A percentile compares a stretch with the other conserved stretches of the same genome.
These are phyloP conservation scores for Tragelaphus scriptus DNA, from an alignment of 2,113 vertebrate genomes.

Conservation along the genomic window DNA sequence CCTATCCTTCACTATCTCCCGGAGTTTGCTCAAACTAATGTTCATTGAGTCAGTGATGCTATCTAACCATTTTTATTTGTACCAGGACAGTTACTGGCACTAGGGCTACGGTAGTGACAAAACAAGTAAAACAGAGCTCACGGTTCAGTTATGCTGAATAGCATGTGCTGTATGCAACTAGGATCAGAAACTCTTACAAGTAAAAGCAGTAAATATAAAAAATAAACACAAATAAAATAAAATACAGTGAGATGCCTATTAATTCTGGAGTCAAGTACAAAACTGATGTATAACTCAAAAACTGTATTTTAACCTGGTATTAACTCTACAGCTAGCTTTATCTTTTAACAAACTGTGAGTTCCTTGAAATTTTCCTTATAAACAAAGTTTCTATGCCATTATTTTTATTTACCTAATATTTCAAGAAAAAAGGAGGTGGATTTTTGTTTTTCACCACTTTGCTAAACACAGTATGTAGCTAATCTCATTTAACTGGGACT, in stretches of 20 bases:
- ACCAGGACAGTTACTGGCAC: not conserved
- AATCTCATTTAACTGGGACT: not conserved
- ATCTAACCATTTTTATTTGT: not conserved
- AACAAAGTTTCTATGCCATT: not conserved
- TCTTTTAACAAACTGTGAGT: not conserved
- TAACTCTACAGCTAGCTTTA: not conserved
- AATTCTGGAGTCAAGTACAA: not conserved
- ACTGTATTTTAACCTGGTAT: not conserved
- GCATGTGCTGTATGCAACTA: not conserved
- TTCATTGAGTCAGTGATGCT: not conserved
- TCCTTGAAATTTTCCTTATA: not conserved
- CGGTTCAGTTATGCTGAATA: not conserved
- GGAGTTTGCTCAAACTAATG: not conserved
- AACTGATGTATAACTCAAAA: not conserved
- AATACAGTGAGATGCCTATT: not conserved
- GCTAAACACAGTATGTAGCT: not conserved
- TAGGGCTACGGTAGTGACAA: not conserved
- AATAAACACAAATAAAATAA: constrained; percentile 19
- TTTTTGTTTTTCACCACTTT: not conserved
- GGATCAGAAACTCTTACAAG: not conserved
- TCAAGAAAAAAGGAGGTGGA: not conserved
- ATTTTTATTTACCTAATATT: not conserved
- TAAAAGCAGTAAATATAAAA: constrained; percentile 25
- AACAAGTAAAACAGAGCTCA: not conserved
- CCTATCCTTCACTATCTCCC: not conserved